Evolutionary conservation across 2,797 vertebrate genomes (phyloP), one percentile per base, ranked within the genome.

Genomic region (Gymnocypris eckloni): DNA sequence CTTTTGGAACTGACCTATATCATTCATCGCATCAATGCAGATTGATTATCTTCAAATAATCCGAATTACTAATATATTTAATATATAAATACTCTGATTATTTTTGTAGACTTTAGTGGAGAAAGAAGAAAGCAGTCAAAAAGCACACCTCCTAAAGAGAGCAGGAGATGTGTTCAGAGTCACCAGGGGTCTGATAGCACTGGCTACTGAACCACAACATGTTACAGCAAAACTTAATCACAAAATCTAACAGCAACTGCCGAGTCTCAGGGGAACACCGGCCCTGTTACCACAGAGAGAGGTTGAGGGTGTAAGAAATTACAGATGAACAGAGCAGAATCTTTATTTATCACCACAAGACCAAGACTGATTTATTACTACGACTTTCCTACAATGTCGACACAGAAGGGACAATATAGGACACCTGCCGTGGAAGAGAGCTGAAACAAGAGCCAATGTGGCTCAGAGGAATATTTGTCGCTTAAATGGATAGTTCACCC

Each of bases 201-300:
- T 72, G 84, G 61, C 84, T 69, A 80, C 67, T 80, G 76, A 85
- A 85, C 67, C 77, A 80, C 77, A 72, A 18, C 77, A 72, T 85
- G 84, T 85, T 80, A 64, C 54, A 50, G 84, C 54, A 73, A 73
- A 85, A 71, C 67, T 43, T 85, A 72, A 85, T 80, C 77, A 79
- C 66, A 72, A 72, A 85, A 37, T 41, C 77, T 50, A 64, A 64
- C 84, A 25, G 52, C 43, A 20, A 85, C 66, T 11, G 54, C 28
- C 15, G 6, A 3, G 41, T 37, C 25, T 71, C 76, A 18, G 39
- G 76, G 39, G 64, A 85, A 70, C 41, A 16, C 12, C 3, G 52
- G 52, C 37, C 50, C 76, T 85, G 67, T 15, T 79, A 61, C 73
- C 73, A 52, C 25, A 66, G 33, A 59, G 83, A 61, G 39, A 79